Evolutionary conservation across 2,113 vertebrate species (phyloP).

Genomic region (Chaetura pelagica): DNA sequence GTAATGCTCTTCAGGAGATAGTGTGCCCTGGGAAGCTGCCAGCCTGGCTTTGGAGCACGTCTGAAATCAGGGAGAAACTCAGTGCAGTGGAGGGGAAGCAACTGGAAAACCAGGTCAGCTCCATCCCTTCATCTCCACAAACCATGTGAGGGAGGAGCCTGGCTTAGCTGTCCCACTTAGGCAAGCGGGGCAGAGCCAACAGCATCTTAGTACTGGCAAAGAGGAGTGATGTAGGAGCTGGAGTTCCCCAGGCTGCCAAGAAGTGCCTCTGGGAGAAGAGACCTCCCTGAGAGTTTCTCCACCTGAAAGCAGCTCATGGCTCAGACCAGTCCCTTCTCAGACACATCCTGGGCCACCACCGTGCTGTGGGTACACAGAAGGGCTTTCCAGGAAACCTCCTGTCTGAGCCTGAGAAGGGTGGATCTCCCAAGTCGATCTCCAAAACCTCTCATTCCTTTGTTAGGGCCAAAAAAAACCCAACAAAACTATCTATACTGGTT

Average conservation of each 20-base stretch:
- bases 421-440: background rate
- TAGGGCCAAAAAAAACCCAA: background rate
- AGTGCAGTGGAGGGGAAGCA: background rate
- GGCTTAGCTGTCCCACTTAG: accelerated
- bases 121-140: background rate
- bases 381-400: background rate
- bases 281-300: background rate
- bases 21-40: background rate
- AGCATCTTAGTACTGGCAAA: background rate
- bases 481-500: too few species aligned
- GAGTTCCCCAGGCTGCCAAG: background rate
- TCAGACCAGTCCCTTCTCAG: background rate
- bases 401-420: background rate
- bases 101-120: background rate
- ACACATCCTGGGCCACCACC: accelerated
- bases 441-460: background rate
- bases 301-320: background rate
- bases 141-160: accelerated
- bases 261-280: background rate
- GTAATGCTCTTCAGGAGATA: background rate
- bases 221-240: background rate
- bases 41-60: background rate
- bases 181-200: background rate
- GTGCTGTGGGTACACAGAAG: accelerated
- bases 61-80: background rate